Evolutionary conservation across 2,888 invertebrate species (phyloP).

Genomic region (Rhagophthalmus giganteus): DNA sequence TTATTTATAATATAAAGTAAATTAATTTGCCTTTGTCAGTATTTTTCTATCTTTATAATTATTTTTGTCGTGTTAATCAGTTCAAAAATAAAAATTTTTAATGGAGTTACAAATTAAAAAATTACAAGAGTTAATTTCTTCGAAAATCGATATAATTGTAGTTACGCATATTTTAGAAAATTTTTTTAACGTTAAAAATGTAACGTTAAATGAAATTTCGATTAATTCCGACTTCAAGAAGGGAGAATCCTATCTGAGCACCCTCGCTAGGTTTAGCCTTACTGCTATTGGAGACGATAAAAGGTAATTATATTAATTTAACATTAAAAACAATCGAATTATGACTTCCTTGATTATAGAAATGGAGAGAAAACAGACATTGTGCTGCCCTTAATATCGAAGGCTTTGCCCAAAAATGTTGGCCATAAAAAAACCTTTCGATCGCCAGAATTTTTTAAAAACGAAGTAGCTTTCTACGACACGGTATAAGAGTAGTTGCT

Average conservation of each 20-base stretch:
- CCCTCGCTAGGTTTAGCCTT: constrained; percentile 63
- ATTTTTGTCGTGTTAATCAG: too few relatives aligned
- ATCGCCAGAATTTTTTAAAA: constrained; percentile 68
- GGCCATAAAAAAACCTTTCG: constrained; percentile 67
- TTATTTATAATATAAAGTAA: too few relatives aligned
- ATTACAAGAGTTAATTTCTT: constrained; percentile 35
- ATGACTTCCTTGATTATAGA: constrained; percentile 5
- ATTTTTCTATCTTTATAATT: too few relatives aligned
- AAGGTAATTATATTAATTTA: constrained; percentile 25
- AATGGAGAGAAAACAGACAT: constrained; percentile 5
- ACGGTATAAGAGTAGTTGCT: constrained; percentile 40
- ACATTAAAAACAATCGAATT: background rate
- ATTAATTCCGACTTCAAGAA: constrained; percentile 58
- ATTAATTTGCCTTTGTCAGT: too few relatives aligned
- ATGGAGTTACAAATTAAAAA: too few relatives aligned
- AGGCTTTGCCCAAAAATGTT: constrained; percentile 67
- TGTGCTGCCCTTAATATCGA: constrained; percentile 58
- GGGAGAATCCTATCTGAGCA: constrained; percentile 73
- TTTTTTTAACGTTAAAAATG: constrained; percentile 33
- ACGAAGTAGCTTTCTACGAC: constrained; percentile 70
- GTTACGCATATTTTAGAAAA: constrained; percentile 38
- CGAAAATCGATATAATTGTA: constrained; percentile 38
- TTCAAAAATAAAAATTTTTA: too few relatives aligned
- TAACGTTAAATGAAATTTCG: constrained; percentile 54
- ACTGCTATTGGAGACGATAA: constrained; percentile 53